Evolutionary conservation across 2,888 invertebrate genomes (phyloP).

Genomic region (Meta bourneti): DNA sequence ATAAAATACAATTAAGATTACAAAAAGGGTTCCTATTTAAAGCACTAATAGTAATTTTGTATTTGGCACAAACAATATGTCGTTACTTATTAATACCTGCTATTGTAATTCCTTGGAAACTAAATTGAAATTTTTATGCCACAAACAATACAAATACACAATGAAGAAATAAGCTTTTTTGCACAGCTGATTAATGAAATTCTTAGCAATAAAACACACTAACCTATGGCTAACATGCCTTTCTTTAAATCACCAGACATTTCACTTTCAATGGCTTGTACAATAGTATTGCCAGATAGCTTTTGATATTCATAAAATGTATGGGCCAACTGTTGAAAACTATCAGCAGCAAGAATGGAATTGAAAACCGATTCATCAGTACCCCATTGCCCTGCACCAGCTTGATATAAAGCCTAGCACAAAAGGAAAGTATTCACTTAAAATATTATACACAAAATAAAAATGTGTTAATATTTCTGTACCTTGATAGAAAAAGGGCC

Average conservation of each 20-base stretch:
- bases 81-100: too few relatives aligned
- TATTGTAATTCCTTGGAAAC: too few relatives aligned
- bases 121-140: too few relatives aligned
- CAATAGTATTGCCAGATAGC: conserved; percentile 90
- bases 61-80: too few relatives aligned
- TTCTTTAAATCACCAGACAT: conserved; percentile 92
- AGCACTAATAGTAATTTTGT: too few relatives aligned
- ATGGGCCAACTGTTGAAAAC: conserved; percentile 92
- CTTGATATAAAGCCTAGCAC: conserved; percentile 83
- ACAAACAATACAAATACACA: too few relatives aligned
- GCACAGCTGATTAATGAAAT: too few relatives aligned
- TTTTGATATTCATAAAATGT: conserved; percentile 90
- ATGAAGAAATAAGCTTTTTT: too few relatives aligned
- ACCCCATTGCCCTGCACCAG: conserved; percentile 84
- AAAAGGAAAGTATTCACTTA: background rate
- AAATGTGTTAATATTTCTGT: conserved; percentile 10
- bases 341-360: conserved; percentile 90
- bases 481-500: too few relatives aligned
- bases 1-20: too few relatives aligned
- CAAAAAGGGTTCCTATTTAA: too few relatives aligned
- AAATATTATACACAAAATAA: too few relatives aligned
- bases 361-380: conserved; percentile 94
- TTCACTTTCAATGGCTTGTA: conserved; percentile 89
- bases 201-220: conserved; percentile 79
- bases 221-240: conserved; percentile 91